Evolutionary conservation across 2,113 vertebrate genomes (phyloP), one percentile per base, ranked within the genome.

Genomic region (Tetrax tetrax): DNA sequence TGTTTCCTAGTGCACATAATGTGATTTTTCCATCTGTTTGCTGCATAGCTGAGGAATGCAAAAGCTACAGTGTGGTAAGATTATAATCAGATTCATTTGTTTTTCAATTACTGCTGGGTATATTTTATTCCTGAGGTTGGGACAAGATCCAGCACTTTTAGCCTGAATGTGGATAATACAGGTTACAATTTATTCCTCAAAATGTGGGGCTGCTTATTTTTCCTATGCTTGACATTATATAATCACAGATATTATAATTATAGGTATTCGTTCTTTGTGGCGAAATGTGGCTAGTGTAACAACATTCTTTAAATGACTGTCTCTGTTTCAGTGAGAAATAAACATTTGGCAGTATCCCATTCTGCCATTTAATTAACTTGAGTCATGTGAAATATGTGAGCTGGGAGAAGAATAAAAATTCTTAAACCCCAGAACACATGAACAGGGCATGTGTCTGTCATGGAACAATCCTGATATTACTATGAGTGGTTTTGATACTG

Each of bases 1-100:
- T 93, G 29, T 95, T 59, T 85, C 43, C 28, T 21, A 25, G 45
- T 78, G 51, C 71, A 38, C 53, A 45, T 87, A 94, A 63, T 83
- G 41, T 76, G 57, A 45, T 89, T 96, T 95, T 95, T 94, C 60
- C 23, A 47, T 95, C 72, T 94, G 45, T 93, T 95, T 93, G 65
- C 56, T 33, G 28, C 79, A 75, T 70, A 95, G 50, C 51, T 69
- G 61, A 93, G 65, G 93, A 96, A 87, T 70, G 59, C n/a, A 82
- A 95, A 89, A 92, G 23, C 41, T 81, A 54, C 21, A 48, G 37
- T 61, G 72, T 29, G 5, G 59, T 51, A 72, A 93, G 94, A 94
- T 89, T 93, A 51, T 71, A 76, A 87, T 91, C 37, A 74, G 35
- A 77, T 91, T 91, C 2, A 76, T 93, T 96, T 93, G 63, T 94